Percentiles rank a stretch among this genome's conserved stretches.
phyloP scores from a whole-genome alignment of 2,113 vertebrate genomes.

The Carassius carassius region DNA sequence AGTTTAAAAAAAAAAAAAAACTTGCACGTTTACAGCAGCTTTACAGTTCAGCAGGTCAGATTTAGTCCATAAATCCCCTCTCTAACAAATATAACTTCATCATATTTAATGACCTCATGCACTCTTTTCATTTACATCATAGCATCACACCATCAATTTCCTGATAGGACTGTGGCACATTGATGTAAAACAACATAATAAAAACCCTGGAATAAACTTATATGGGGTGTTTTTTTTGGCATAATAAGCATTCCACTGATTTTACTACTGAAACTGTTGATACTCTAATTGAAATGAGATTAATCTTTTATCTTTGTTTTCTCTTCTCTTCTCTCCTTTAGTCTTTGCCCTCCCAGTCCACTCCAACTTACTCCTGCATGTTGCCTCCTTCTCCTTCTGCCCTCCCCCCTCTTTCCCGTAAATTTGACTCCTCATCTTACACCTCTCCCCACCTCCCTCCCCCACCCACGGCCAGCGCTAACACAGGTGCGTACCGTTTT shows the following conservation, averaged over 20 bases:
- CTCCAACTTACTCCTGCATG: slow-evolving; percentile 60
- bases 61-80: background rate
- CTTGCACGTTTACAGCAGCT: background rate
- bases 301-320: background rate
- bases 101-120: background rate
- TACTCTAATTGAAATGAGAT: background rate
- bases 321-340: slow-evolving; percentile 23
- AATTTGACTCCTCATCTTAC: slow-evolving; percentile 57
- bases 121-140: background rate
- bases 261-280: background rate
- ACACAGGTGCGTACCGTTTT: slow-evolving; percentile 54
- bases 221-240: background rate
- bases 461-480: slow-evolving; percentile 49
- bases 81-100: background rate
- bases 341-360: slow-evolving; percentile 54
- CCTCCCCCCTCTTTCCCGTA: slow-evolving; percentile 50
- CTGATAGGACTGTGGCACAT: background rate
- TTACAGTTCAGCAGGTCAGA: background rate
- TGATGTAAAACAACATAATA: background rate
- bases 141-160: background rate
- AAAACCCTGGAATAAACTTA: background rate
- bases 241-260: background rate
- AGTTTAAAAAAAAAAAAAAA: background rate
- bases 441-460: slow-evolving; percentile 55
- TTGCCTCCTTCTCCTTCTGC: slow-evolving; percentile 54